Base-by-base conservation (phyloP, 2,797 vertebrate species). In the Scleropages formosus region DNA sequence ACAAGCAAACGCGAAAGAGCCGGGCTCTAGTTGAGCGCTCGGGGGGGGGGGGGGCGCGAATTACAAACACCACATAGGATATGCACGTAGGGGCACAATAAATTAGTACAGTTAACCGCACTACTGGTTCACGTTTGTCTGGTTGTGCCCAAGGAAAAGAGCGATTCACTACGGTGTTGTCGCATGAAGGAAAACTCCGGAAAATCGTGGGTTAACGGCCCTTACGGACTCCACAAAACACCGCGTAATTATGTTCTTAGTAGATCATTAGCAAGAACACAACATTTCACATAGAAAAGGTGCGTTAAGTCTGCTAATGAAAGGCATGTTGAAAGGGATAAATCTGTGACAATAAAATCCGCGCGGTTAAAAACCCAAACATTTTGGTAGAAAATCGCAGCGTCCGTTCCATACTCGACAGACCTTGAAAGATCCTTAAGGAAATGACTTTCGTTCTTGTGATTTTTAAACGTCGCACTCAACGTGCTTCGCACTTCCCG, bases 141-240 rank as follows among this genome's bases (percentile, higher is more conserved):
- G 75, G 80, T 79, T 67, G 75, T 80, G 78, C 73, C 77, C 59
- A 39, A 53, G 65, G 58, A 74, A 59, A 39, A 44, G 64, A 75
- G 47, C 26, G 76, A 78, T 84, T 78, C n/a, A 81, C 83, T 80
- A 79, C 78, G 80, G 82, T 63, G 79, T 70, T 13, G 24, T 69
- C 68, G n/a, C 16, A 56, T 39, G 6, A 31, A 39, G 39, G 31
- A 6, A 39, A 39, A 39, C 39, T 39, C 39, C 8, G 12, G 6
- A 60, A 7, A 16, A 60, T 60, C 60, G 7, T 8, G 16, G 4
- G 58, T 8, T 4, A 60, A 60, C 2, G 18, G 12, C 16, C 7
- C 58, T 39, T 15, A 15, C 13, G 59, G 56, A 15, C 56, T 56
- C 16, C 8, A 53, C 7, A 8, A 12, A 7, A 53, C 49, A 8